phyloP scores from a whole-genome alignment of 2,888 invertebrate species.

The Ommatoiulus sabulosus region DNA sequence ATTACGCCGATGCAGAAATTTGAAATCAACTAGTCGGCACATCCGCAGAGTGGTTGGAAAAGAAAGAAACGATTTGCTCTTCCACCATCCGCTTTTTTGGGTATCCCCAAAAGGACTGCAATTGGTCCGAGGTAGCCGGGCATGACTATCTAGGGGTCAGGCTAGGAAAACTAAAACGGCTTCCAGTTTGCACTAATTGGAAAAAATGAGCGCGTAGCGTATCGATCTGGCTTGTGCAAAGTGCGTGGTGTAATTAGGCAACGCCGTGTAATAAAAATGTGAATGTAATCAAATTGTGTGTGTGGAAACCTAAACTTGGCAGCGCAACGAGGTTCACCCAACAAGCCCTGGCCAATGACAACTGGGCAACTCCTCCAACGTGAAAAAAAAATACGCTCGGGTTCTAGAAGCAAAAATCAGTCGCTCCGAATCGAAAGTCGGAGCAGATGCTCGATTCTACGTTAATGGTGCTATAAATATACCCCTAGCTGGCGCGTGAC shows the following conservation, averaged over 20 bases:
- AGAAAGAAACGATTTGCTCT: conserved; percentile 15
- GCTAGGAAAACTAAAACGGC: conserved; percentile 3
- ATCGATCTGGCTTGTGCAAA: conserved; percentile 40
- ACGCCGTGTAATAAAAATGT: conserved; percentile 43
- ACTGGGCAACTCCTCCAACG: background rate
- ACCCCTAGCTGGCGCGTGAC: too few relatives aligned
- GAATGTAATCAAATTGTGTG: conserved; percentile 43
- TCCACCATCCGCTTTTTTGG: conserved; percentile 20
- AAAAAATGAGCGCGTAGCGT: conserved; percentile 27
- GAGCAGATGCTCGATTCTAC: background rate
- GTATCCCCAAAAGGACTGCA: conserved; percentile 38
- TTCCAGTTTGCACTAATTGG: conserved; percentile 40
- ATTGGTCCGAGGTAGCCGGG: conserved; percentile 24
- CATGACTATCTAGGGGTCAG: conserved; percentile 35
- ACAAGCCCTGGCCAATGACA: background rate
- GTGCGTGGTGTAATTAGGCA: conserved; percentile 43
- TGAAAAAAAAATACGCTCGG: background rate
- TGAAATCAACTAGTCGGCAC: conserved; percentile 40
- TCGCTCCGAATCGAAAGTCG: background rate
- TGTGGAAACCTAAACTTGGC: conserved; percentile 15
- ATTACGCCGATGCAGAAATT: conserved; percentile 40
- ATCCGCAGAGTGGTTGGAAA: background rate
- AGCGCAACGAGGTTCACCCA: background rate
- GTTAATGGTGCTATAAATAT: too few relatives aligned
- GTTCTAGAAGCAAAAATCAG: background rate